These are phyloP conservation scores for Menidia beryllina DNA, from an alignment of 2,113 vertebrate species.

Conservation along the genomic window DNA sequence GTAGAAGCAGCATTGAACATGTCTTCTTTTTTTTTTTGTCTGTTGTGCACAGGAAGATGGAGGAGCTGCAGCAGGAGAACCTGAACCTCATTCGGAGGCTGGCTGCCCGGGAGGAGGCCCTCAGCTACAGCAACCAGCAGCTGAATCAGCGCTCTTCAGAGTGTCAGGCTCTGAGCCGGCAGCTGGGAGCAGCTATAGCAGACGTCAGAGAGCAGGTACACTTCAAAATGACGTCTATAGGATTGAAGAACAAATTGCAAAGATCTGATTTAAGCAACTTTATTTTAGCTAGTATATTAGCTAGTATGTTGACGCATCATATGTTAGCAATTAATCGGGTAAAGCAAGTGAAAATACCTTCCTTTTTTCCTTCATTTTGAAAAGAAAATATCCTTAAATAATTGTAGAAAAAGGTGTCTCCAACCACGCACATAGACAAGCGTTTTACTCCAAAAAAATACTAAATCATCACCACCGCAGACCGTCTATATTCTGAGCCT, in stretches of 20 bases:
- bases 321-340: background rate
- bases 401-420: background rate
- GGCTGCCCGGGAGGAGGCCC: slow-evolving; percentile 81
- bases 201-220: slow-evolving; percentile 87
- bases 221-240: background rate
- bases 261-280: background rate
- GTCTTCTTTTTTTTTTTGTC: no score
- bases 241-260: no score
- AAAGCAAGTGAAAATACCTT: background rate
- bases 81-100: slow-evolving; percentile 84
- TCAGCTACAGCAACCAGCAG: slow-evolving; percentile 79
- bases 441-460: background rate
- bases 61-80: slow-evolving; percentile 85
- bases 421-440: background rate
- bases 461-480: no score
- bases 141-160: slow-evolving; percentile 85
- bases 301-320: background rate
- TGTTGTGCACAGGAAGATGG: slow-evolving; percentile 80
- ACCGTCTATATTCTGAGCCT: no score
- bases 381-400: no score
- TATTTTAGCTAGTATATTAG: no score
- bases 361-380: no score
- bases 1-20: background rate
- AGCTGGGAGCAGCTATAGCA: slow-evolving; percentile 85
- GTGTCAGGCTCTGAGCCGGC: slow-evolving; percentile 79